Evolutionary conservation across 2,797 vertebrate genomes (phyloP).

Genomic region (Eulemur rubriventer): DNA sequence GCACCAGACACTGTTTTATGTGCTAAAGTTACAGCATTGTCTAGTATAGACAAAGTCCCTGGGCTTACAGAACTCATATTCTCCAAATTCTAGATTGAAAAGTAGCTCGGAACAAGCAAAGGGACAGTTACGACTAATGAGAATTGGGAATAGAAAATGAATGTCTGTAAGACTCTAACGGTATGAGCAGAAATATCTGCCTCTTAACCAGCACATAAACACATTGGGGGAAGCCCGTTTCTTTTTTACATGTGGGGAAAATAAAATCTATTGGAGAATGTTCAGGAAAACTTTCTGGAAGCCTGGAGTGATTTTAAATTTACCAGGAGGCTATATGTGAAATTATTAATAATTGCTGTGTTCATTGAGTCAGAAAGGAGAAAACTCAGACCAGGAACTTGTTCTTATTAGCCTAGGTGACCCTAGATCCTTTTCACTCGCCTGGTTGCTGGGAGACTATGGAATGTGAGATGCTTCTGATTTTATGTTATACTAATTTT

Average conservation of each 20-base stretch:
- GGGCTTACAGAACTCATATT: not conserved
- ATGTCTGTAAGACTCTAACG: constrained; percentile 58
- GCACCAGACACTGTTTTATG: not conserved
- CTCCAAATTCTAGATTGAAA: constrained; percentile 10
- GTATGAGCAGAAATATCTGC: constrained; percentile 63
- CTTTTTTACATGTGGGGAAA: constrained; percentile 65
- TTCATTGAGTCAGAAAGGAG: constrained; percentile 29
- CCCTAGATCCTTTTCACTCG: not conserved
- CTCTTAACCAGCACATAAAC: constrained; percentile 74
- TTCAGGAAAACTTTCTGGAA: constrained; percentile 61
- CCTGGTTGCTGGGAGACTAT: not conserved
- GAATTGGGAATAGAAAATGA: constrained; percentile 70
- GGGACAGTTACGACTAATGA: constrained; percentile 67
- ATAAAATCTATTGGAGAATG: constrained; percentile 66
- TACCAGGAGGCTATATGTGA: constrained; percentile 52
- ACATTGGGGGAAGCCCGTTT: constrained; percentile 61
- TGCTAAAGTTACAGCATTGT: not conserved
- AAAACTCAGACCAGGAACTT: not conserved
- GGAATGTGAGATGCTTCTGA: not conserved
- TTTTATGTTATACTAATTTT: not conserved
- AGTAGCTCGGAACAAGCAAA: constrained; percentile 27
- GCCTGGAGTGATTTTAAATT: constrained; percentile 60
- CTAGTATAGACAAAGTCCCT: not conserved
- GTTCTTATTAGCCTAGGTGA: not conserved
- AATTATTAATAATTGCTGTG: not conserved